Evolutionary conservation across 2,888 invertebrate species (phyloP).

Genomic region (Teleiodes luculella): DNA sequence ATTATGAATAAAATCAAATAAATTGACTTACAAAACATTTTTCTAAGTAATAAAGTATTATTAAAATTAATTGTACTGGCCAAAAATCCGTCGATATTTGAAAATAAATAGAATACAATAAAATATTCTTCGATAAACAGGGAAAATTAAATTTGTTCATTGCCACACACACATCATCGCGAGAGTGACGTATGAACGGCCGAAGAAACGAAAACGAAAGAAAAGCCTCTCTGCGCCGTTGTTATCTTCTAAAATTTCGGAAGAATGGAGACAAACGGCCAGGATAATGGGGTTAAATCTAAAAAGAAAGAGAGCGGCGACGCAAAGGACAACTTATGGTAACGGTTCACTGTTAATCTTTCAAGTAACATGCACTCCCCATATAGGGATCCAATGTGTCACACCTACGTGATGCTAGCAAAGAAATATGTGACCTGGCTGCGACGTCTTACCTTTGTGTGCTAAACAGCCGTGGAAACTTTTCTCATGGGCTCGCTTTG

Average conservation of each 20-base stretch:
- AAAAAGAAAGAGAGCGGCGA: conserved; percentile 82
- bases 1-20: not conserved
- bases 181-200: conserved; percentile 78
- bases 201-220: conserved; percentile 72
- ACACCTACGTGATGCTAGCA: conserved; percentile 78
- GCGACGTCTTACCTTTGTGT: conserved; percentile 68
- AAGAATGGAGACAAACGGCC: conserved; percentile 80
- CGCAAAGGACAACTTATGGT: conserved; percentile 83
- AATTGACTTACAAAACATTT: not conserved
- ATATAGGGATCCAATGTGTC: conserved; percentile 77
- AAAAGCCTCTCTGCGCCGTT: conserved; percentile 78
- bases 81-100: too few relatives aligned
- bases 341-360: conserved; percentile 69
- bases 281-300: conserved; percentile 76
- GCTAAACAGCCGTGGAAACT: conserved; percentile 54
- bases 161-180: conserved; percentile 48
- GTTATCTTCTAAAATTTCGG: conserved; percentile 75
- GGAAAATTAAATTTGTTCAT: conserved; percentile 16
- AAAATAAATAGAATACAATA: too few relatives aligned
- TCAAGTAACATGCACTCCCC: conserved; percentile 68
- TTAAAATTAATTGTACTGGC: too few relatives aligned
- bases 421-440: conserved; percentile 77
- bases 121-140: not conserved
- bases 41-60: too few relatives aligned
- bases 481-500: conserved; percentile 34